phyloP scores from a whole-genome alignment of 2,888 invertebrate genomes.

The Cerastis rubricosa region DNA sequence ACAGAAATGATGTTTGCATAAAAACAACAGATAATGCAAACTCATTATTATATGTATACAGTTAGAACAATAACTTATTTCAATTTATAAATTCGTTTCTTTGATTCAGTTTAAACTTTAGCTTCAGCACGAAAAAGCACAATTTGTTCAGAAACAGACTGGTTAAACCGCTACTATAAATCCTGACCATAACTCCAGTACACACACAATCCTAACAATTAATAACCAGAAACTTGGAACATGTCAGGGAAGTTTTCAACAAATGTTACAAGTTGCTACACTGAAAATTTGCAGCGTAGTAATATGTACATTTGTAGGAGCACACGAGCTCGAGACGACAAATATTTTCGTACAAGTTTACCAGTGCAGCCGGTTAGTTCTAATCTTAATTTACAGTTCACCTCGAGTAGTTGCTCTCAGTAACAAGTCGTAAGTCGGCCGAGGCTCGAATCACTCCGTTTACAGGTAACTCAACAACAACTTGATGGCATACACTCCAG shows the following conservation, averaged over 20 bases:
- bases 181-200: constrained; percentile 19
- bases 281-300: constrained; percentile 53
- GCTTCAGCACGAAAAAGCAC: background rate
- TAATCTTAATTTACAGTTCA: constrained; percentile 84
- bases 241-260: constrained; percentile 59
- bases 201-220: constrained; percentile 49
- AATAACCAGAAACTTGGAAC: constrained; percentile 57
- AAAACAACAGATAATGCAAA: background rate
- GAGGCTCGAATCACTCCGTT: constrained; percentile 53
- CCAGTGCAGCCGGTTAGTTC: constrained; percentile 75
- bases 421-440: constrained; percentile 71
- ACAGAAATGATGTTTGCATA: background rate
- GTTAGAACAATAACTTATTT: background rate
- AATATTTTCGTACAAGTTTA: constrained; percentile 79
- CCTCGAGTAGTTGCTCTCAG: constrained; percentile 72
- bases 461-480: constrained; percentile 66
- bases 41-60: background rate
- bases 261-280: constrained; percentile 61
- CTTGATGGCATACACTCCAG: constrained; percentile 68
- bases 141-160: background rate
- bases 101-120: background rate
- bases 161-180: background rate
- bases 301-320: constrained; percentile 56
- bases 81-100: background rate
- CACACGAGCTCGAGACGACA: constrained; percentile 70